Conservation (phyloP, 2,797 vertebrate genomes). For the Netta rufina region DNA sequence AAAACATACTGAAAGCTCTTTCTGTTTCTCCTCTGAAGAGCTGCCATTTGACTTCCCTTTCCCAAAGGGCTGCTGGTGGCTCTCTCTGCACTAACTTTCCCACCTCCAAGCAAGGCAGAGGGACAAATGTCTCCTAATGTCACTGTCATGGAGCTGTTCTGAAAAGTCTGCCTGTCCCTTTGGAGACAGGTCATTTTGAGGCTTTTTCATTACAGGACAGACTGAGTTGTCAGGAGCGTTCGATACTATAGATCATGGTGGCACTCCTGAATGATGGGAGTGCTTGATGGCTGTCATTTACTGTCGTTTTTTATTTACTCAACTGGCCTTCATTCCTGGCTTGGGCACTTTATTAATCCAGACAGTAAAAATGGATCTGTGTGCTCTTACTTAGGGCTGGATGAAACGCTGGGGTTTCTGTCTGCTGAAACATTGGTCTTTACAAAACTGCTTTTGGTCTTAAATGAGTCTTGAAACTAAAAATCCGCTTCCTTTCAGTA, state of each 20-base stretch:
- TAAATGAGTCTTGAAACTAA: neutral
- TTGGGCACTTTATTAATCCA: conserved; percentile 57
- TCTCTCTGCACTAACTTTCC: neutral
- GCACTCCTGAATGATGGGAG: conserved; percentile 47
- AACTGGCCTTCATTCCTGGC: conserved; percentile 48
- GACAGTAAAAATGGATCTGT: conserved; percentile 42
- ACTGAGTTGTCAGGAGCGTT: conserved; percentile 41
- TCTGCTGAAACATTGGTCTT: neutral
- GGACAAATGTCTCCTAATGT: rapidly evolving
- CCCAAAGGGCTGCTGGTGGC: neutral
- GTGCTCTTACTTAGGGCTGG: neutral
- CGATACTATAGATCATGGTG: conserved; percentile 44
- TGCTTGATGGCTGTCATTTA: conserved; percentile 70
- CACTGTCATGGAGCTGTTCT: neutral
- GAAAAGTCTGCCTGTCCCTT: neutral
- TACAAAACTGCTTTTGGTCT: neutral
- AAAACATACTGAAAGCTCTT: neutral
- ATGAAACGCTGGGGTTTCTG: neutral
- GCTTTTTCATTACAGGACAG: conserved; percentile 39
- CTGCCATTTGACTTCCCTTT: neutral
- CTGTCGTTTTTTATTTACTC: conserved; percentile 65
- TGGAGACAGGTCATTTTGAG: neutral
- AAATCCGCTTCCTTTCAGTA: rapidly evolving
- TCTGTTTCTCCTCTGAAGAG: neutral
- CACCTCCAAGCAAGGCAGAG: neutral